phyloP scores from a whole-genome alignment of 2,888 invertebrate genomes.

The Caenorhabditis becei region DNA sequence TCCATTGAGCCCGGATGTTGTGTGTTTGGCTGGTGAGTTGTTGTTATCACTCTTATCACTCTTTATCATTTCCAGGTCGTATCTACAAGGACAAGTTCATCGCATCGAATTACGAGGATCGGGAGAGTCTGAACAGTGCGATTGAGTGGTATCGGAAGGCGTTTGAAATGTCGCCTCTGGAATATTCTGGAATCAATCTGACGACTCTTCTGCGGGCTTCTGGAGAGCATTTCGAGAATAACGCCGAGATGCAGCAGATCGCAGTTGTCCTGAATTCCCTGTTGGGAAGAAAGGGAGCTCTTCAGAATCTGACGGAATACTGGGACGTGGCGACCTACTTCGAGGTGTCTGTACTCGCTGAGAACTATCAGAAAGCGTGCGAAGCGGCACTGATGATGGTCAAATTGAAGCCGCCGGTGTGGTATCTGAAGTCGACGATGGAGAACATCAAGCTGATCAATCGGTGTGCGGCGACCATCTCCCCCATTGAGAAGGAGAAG shows the following conservation, averaged over 20 bases:
- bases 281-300: conserved; percentile 96
- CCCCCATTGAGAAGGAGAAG: conserved; percentile 72
- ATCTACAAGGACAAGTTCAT: conserved; percentile 91
- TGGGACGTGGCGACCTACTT: conserved; percentile 94
- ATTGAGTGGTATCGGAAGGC: conserved; percentile 90
- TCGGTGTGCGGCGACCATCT: conserved; percentile 85
- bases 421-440: conserved; percentile 91
- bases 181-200: conserved; percentile 98
- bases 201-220: conserved; percentile 96
- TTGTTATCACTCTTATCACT: no score
- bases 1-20: conserved; percentile 89
- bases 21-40: conserved; percentile 92
- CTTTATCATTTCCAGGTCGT: conserved; percentile 91
- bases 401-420: conserved; percentile 82
- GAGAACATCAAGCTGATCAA: conserved; percentile 95
- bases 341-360: conserved; percentile 91
- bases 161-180: conserved; percentile 97
- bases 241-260: conserved; percentile 83
- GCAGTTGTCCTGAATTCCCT: conserved; percentile 95
- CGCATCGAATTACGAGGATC: conserved; percentile 93
- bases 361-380: conserved; percentile 96
- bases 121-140: conserved; percentile 91
- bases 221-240: conserved; percentile 91
- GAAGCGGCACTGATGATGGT: conserved; percentile 90
- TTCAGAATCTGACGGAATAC: conserved; percentile 94